Evolutionary conservation across 2,888 invertebrate genomes (phyloP).

Genomic region (Conchocele bisecta): DNA sequence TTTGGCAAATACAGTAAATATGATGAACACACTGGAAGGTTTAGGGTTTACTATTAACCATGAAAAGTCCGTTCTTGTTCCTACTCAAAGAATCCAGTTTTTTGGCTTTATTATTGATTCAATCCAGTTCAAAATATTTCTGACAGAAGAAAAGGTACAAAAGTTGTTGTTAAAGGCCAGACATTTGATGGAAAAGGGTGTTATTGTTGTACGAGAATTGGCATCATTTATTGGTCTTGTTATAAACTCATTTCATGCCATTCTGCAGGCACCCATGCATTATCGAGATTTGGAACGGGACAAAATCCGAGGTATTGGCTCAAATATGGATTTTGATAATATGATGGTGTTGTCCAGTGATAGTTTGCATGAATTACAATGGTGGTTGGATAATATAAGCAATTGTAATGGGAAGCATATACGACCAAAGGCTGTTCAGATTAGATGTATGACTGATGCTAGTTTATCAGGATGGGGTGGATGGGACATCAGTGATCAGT

Average conservation of each 20-base stretch:
- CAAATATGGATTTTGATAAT: not conserved
- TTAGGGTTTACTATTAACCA: constrained; percentile 22
- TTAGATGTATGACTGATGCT: not conserved
- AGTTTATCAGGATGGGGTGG: not conserved
- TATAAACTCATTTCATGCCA: too few relatives aligned
- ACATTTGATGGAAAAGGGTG: not conserved
- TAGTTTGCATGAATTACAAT: not conserved
- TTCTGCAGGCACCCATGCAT: constrained; percentile 13
- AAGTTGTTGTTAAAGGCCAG: not conserved
- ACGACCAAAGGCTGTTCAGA: not conserved
- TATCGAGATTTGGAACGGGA: constrained; percentile 5
- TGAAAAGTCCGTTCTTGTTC: constrained; percentile 13
- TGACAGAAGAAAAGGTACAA: constrained; percentile 17
- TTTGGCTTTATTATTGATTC: constrained; percentile 24
- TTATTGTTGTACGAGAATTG: constrained; percentile 3
- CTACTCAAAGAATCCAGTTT: constrained; percentile 17
- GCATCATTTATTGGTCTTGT: constrained; percentile 24
- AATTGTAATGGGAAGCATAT: constrained; percentile 6
- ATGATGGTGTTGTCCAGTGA: not conserved
- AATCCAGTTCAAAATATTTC: constrained; percentile 18
- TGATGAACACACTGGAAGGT: too few relatives aligned
- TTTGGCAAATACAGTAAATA: too few relatives aligned
- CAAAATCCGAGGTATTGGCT: not conserved
- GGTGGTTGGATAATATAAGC: constrained; percentile 4
- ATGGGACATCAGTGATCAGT: not conserved